phyloP scores from a whole-genome alignment of 2,888 invertebrate genomes.

The Dolichomitus sp. region DNA sequence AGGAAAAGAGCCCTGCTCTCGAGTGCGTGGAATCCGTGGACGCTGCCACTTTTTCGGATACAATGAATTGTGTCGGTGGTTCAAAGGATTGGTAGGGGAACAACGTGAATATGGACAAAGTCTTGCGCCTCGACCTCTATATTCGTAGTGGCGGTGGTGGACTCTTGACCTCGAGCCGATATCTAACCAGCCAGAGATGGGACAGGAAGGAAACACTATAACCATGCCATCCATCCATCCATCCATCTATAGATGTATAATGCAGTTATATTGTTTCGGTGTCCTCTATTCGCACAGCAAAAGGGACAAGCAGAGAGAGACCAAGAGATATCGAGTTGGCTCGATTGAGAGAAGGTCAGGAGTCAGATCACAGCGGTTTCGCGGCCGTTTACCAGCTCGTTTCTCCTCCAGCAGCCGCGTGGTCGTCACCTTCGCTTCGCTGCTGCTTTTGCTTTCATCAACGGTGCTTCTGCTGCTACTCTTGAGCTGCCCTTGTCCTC shows the following conservation, averaged over 20 bases:
- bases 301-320: slow-evolving; percentile 40
- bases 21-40: slow-evolving; percentile 53
- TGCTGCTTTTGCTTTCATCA: slow-evolving; percentile 13
- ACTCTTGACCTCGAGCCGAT: slow-evolving; percentile 79
- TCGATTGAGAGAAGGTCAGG: slow-evolving; percentile 47
- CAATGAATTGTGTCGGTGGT: slow-evolving; percentile 42
- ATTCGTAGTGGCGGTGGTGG: slow-evolving; percentile 69
- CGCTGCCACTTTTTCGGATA: slow-evolving; percentile 33
- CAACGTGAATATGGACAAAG: slow-evolving; percentile 49
- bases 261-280: slow-evolving; percentile 77
- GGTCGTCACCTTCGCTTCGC: slow-evolving; percentile 27
- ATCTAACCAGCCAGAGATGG: slow-evolving; percentile 70
- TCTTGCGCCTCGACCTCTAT: slow-evolving; percentile 74
- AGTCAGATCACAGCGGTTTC: slow-evolving; percentile 44
- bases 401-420: slow-evolving; percentile 10
- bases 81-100: neutral
- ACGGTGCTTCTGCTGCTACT: slow-evolving; percentile 17
- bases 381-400: slow-evolving; percentile 46
- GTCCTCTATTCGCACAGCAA: slow-evolving; percentile 44
- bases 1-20: slow-evolving; percentile 23
- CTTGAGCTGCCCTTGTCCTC: neutral
- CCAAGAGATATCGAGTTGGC: slow-evolving; percentile 14
- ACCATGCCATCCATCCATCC: slow-evolving; percentile 38
- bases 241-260: slow-evolving; percentile 69
- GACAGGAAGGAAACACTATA: neutral